phyloP scores from a whole-genome alignment of 1,140 invertebrate genomes.

The Drosophila cardini region DNA sequence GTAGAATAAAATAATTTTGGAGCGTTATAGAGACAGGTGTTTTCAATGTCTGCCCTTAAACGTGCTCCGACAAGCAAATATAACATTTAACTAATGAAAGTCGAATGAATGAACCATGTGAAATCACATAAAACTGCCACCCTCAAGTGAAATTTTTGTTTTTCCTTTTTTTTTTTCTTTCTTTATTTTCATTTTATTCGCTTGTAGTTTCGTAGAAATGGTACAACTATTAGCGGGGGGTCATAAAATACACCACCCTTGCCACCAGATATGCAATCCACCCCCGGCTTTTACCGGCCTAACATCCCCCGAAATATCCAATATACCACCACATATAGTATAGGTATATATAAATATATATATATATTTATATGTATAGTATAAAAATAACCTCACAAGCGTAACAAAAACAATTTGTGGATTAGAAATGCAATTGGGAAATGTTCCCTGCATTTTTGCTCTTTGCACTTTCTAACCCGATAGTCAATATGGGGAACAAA shows the following conservation, averaged over 20 bases:
- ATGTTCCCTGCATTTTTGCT: conserved; percentile 14
- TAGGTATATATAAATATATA: neutral
- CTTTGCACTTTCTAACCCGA: conserved; percentile 14
- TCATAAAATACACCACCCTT: conserved; percentile 27
- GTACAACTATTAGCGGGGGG: conserved; percentile 28
- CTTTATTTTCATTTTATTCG: neutral
- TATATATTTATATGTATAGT: conserved; percentile 10
- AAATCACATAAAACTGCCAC: conserved; percentile 49
- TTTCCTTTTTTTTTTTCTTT: too few species aligned
- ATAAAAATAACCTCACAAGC: conserved; percentile 35
- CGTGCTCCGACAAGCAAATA: neutral
- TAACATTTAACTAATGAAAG: conserved; percentile 12
- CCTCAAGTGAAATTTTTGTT: conserved; percentile 23
- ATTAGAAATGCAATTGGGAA: conserved; percentile 45
- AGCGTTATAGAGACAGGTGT: conserved; percentile 15
- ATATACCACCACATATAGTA: too few species aligned
- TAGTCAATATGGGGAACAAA: neutral
- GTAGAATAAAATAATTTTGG: neutral
- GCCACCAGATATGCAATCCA: conserved; percentile 7
- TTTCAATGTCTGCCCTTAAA: conserved; percentile 17
- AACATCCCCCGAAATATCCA: conserved; percentile 22
- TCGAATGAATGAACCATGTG: conserved; percentile 22
- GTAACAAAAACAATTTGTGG: conserved; percentile 29
- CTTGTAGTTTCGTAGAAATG: conserved; percentile 26
- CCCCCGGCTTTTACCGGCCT: conserved; percentile 8